These are phyloP conservation scores for Propithecus coquereli DNA, from an alignment of 2,113 vertebrate genomes.

Conservation along the genomic window DNA sequence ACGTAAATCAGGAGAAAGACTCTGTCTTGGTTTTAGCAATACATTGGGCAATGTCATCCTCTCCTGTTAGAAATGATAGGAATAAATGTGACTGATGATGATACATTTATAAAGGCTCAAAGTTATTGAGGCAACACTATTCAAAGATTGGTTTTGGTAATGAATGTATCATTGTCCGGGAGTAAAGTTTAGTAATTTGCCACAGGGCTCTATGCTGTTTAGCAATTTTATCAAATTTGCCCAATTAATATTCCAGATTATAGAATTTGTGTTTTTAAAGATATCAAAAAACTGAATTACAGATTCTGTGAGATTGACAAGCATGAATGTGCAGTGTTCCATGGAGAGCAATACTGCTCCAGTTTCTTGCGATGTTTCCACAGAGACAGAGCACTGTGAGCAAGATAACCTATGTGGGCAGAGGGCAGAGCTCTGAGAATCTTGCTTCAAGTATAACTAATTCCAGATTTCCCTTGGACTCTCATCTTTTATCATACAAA, in stretches of 20 bases:
- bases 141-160: background rate
- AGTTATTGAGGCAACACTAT: background rate
- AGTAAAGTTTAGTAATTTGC: background rate
- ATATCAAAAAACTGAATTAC: background rate
- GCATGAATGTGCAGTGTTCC: accelerated
- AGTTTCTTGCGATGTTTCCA: too few species aligned
- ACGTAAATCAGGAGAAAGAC: background rate
- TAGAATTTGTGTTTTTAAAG: background rate
- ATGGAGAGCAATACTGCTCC: background rate
- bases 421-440: background rate
- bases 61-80: background rate
- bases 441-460: background rate
- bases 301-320: background rate
- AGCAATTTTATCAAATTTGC: background rate
- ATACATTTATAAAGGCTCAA: background rate
- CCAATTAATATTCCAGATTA: background rate
- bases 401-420: background rate
- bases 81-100: background rate
- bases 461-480: background rate
- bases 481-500: background rate
- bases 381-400: accelerated
- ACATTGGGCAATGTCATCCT: background rate
- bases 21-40: background rate
- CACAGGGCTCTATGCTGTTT: background rate
- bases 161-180: background rate